Evolutionary conservation across 2,888 invertebrate genomes (phyloP), one percentile per base, ranked within the genome.

Genomic region (Carabus problematicus): DNA sequence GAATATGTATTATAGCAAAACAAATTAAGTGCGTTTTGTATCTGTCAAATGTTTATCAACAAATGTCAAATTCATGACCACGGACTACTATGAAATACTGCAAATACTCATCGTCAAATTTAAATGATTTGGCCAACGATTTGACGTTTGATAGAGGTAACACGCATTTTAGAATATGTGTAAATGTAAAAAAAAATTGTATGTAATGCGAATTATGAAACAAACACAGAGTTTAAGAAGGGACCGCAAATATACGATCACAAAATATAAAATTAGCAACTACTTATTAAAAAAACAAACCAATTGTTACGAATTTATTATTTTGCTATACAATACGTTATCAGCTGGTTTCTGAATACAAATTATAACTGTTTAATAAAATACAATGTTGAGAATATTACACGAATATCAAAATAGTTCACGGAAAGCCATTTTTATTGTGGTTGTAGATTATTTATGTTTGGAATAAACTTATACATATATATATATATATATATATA

Each of bases 341-440:
- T 69, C 69, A 69, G 69, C 69, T 69, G 69, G 69, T 62, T 69
- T 69, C 69, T 69, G 69, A 69, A 69, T 69, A 69, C 45, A 62
- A 62, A 69, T 69, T 67, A 67, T 67, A 54, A 60, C 52, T 66
- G 58, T 59, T 59, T 66, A 49, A 56, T 42, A 41, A 66, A 47
- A 29, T 29, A 29, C 7, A 6, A 45, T 45, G 45, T 45, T 45
- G 11, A 12, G 11, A 12, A 12, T 45, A 45, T 45, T 45, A 45
- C 11, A 12, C 7, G 14, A 45, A 14, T 49, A 9, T 56, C 1
- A 14, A 56, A 39, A 58, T 58, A 49, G 8, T 16, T 16, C 11
- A 14, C 16, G 2, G 14, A 12, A 14, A 3, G 45, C 14, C 11
- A 52, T 52, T 16, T 52, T 52, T 52, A 52, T 16, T 52, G n/a